These are phyloP conservation scores for Carcharodon carcharias DNA, from an alignment of 2,797 vertebrate species.

Conservation along the genomic window DNA sequence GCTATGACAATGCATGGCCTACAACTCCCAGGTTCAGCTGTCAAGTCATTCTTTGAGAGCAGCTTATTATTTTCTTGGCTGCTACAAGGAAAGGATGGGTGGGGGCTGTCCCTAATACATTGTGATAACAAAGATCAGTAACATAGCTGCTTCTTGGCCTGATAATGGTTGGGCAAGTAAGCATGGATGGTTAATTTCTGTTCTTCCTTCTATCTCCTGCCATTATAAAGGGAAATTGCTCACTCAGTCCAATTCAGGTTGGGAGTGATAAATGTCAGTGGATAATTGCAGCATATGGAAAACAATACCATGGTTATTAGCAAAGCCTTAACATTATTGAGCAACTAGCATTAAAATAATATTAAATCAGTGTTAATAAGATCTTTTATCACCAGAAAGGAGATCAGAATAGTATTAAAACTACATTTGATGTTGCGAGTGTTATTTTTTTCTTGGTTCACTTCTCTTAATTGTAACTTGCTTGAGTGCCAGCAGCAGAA, in stretches of 20 bases:
- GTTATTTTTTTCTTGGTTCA: background rate
- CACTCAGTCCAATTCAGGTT: background rate
- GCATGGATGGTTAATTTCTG: background rate
- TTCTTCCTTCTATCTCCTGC: background rate
- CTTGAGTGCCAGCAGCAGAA: background rate
- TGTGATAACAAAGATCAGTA: background rate
- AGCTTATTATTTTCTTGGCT: background rate
- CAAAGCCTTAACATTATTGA: background rate
- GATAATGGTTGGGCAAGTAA: background rate
- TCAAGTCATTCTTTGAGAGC: background rate
- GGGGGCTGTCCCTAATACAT: background rate
- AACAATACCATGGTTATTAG: background rate
- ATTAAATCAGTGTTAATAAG: background rate
- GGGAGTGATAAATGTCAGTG: background rate
- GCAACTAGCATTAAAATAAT: background rate
- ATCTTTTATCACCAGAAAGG: background rate
- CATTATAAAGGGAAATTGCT: background rate
- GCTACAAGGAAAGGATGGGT: too few species aligned
- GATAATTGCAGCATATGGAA: constrained; percentile 1
- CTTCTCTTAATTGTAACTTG: background rate
- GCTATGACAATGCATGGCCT: background rate
- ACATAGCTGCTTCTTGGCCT: background rate
- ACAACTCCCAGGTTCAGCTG: background rate
- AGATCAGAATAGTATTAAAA: background rate
- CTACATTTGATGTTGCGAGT: background rate